phyloP scores from a whole-genome alignment of 2,888 invertebrate species.

The Plebejus argus region DNA sequence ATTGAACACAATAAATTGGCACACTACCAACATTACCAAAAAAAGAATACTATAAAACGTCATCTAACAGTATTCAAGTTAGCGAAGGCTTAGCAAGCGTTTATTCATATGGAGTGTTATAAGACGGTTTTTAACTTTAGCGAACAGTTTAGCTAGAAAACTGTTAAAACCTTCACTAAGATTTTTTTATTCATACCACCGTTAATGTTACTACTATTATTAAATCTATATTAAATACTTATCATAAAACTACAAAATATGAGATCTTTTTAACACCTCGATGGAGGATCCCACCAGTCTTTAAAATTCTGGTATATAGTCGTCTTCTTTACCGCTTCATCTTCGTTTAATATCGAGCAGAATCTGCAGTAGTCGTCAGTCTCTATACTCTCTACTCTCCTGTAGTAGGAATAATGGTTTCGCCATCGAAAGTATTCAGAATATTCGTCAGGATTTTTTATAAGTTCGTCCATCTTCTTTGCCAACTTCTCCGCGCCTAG shows the following conservation, averaged over 20 bases:
- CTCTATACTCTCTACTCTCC: conserved; percentile 50
- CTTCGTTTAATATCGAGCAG: conserved; percentile 60
- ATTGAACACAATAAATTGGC: too few relatives aligned
- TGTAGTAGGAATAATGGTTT: conserved; percentile 62
- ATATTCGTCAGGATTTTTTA: conserved; percentile 55
- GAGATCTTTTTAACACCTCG: conserved; percentile 36
- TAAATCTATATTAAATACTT: not conserved
- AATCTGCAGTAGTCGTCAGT: conserved; percentile 67
- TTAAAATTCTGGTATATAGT: conserved; percentile 55
- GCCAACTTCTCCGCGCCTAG: conserved; percentile 54
- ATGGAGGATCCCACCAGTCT: conserved; percentile 61
- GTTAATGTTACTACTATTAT: too few relatives aligned
- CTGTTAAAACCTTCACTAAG: too few relatives aligned
- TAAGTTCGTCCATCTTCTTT: conserved; percentile 56
- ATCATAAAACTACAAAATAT: not conserved
- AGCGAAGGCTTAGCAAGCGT: too few relatives aligned
- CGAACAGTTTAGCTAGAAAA: too few relatives aligned
- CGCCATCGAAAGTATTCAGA: conserved; percentile 64
- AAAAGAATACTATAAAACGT: too few relatives aligned
- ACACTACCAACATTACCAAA: too few relatives aligned
- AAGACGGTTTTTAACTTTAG: too few relatives aligned
- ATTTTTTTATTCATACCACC: too few relatives aligned
- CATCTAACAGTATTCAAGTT: too few relatives aligned
- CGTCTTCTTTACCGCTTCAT: conserved; percentile 49
- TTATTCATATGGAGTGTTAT: too few relatives aligned